Conservation (phyloP, 1,140 invertebrate genomes). For the Ceratina calcarata region DNA sequence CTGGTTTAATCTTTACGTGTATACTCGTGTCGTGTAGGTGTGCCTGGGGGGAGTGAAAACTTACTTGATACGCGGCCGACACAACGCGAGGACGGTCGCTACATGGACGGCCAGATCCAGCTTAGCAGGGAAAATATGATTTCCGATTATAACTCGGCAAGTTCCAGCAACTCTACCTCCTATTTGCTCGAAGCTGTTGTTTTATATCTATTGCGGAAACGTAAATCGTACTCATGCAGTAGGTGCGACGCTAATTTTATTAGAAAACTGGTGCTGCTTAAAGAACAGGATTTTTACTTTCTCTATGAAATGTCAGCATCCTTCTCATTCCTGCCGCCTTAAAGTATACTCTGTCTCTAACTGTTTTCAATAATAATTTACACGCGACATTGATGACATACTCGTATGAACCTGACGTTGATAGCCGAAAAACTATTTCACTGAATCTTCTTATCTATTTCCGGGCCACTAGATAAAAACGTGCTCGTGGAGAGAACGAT, state of each 20-base stretch:
- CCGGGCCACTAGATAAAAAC: neutral
- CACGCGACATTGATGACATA: too few species aligned
- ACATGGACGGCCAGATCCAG: slow-evolving; percentile 71
- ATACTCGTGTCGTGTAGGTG: too few species aligned
- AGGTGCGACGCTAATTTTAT: slow-evolving; percentile 56
- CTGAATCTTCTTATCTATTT: too few species aligned
- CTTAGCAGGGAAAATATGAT: slow-evolving; percentile 72
- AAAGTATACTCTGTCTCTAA: too few species aligned
- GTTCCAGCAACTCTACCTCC: slow-evolving; percentile 66
- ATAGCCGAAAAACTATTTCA: too few species aligned
- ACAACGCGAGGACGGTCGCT: slow-evolving; percentile 67
- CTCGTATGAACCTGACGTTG: too few species aligned
- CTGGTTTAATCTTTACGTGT: neutral
- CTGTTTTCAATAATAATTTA: too few species aligned
- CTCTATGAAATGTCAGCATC: slow-evolving; percentile 1
- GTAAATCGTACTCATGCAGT: slow-evolving; percentile 65
- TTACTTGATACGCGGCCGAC: slow-evolving; percentile 70
- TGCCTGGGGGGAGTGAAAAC: slow-evolving; percentile 53
- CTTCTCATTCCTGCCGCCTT: slow-evolving; percentile 37
- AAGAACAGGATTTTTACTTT: slow-evolving; percentile 27
- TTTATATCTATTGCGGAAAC: slow-evolving; percentile 66
- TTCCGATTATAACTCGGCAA: slow-evolving; percentile 72
- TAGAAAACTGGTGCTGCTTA: slow-evolving; percentile 53
- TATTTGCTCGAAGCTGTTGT: slow-evolving; percentile 65
- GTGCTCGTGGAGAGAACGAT: neutral